phyloP scores from a whole-genome alignment of 2,797 vertebrate species.

The Decapterus maruadsi region DNA sequence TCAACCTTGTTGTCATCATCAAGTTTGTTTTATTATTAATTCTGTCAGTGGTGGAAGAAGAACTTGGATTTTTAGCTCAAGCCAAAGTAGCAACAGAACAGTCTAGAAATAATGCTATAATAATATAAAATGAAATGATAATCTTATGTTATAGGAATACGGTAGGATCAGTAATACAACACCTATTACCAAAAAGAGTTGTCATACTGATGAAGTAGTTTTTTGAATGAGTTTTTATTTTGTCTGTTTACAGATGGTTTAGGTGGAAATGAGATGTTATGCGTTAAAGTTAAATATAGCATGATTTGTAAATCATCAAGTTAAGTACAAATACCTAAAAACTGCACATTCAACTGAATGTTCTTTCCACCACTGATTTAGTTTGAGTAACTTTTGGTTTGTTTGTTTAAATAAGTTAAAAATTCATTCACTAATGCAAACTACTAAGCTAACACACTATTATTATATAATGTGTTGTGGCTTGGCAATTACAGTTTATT shows the following conservation, averaged over 20 bases:
- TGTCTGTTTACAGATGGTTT: too few relatives aligned
- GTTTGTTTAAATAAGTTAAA: background rate
- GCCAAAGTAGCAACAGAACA: background rate
- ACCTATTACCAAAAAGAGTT: too few relatives aligned
- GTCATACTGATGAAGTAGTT: too few relatives aligned
- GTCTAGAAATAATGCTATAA: background rate
- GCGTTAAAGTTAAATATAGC: background rate
- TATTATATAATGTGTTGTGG: background rate
- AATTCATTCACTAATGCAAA: background rate
- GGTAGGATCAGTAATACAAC: background rate
- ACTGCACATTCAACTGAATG: background rate
- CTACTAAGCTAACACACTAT: background rate
- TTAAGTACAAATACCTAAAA: background rate
- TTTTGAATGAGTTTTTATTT: too few relatives aligned
- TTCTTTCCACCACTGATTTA: conserved; percentile 9
- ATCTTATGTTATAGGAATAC: background rate
- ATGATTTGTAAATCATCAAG: background rate
- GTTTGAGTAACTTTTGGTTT: conserved; percentile 2
- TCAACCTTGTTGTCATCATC: conserved; percentile 7
- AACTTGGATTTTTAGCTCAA: background rate
- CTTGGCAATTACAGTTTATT: background rate
- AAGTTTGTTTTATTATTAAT: background rate
- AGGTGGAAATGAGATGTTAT: too few relatives aligned
- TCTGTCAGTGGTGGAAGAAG: conserved; percentile 2
- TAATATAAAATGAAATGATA: too few relatives aligned